A percentile compares a stretch with the other conserved stretches of the same genome.
phyloP scores from a whole-genome alignment of 2,797 vertebrate genomes.

The Heteromormyrus szaboi region DNA sequence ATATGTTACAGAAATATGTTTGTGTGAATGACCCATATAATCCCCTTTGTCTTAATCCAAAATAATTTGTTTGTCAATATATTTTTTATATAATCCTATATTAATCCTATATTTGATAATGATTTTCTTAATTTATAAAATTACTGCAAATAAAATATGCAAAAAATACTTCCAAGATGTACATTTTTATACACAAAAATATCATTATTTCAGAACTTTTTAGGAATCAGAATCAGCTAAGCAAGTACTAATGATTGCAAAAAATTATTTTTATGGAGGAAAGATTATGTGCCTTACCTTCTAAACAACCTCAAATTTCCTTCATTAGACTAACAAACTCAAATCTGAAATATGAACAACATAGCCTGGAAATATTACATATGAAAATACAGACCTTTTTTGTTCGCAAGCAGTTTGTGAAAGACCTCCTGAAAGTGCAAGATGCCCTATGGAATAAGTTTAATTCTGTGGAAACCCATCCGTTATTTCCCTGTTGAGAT shows the following conservation, averaged over 20 bases:
- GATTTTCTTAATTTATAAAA: background rate
- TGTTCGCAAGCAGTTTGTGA: background rate
- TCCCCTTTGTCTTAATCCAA: background rate
- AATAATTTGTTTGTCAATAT: background rate
- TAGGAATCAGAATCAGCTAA: background rate
- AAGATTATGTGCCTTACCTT: background rate
- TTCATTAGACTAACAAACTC: background rate
- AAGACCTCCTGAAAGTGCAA: background rate
- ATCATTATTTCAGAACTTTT: background rate
- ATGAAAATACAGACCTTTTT: background rate
- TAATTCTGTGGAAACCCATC: slow-evolving; percentile 58
- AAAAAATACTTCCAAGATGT: background rate
- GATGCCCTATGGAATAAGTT: slow-evolving; percentile 23
- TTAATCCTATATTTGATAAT: background rate
- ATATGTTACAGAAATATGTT: background rate
- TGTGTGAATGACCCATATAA: background rate
- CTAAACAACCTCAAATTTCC: background rate
- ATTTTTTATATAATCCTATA: background rate
- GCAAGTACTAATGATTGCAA: background rate
- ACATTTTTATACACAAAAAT: background rate
- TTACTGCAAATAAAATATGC: background rate
- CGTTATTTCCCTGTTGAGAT: slow-evolving; percentile 66
- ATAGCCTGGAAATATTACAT: background rate
- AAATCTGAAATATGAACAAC: background rate
- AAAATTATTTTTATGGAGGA: background rate